Conservation (phyloP, 1,140 invertebrate genomes). For the Tetramorium alpestre region DNA sequence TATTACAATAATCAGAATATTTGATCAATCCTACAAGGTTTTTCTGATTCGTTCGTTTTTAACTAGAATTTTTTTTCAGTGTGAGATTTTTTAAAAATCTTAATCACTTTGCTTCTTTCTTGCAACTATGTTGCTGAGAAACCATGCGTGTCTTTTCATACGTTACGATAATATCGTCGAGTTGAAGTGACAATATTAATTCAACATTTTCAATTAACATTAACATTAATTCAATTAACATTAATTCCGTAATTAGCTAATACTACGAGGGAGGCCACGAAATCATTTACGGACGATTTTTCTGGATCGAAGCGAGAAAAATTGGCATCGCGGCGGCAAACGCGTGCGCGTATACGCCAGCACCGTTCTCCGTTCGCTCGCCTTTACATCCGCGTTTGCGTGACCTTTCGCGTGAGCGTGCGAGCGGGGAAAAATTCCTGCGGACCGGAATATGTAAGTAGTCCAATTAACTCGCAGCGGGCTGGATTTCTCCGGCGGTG, state of each 20-base stretch:
- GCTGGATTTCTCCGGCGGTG: constrained; percentile 41
- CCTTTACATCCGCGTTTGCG: constrained; percentile 73
- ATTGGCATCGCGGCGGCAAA: constrained; percentile 18
- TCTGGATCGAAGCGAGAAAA: constrained; percentile 34
- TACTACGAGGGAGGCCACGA: neutral
- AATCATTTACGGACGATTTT: constrained; percentile 14
- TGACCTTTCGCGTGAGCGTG: constrained; percentile 76
- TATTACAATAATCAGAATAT: no score
- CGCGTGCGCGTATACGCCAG: constrained; percentile 51
- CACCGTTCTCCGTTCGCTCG: constrained; percentile 67
- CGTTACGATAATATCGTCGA: no score
- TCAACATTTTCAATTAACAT: no score
- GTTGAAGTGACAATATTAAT: no score
- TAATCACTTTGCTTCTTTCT: neutral
- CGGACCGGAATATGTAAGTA: constrained; percentile 59
- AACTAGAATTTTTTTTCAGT: no score
- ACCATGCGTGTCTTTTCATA: neutral
- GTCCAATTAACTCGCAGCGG: constrained; percentile 58
- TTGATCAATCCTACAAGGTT: no score
- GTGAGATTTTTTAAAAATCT: no score
- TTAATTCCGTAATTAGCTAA: neutral
- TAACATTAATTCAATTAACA: no score
- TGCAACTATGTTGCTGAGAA: neutral
- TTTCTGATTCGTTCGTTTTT: no score
- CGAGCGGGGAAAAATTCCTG: constrained; percentile 61